A percentile compares a stretch with the other conserved stretches of the same genome.
Conservation (phyloP, 1,140 invertebrate species). For the Mamestra configurata region DNA sequence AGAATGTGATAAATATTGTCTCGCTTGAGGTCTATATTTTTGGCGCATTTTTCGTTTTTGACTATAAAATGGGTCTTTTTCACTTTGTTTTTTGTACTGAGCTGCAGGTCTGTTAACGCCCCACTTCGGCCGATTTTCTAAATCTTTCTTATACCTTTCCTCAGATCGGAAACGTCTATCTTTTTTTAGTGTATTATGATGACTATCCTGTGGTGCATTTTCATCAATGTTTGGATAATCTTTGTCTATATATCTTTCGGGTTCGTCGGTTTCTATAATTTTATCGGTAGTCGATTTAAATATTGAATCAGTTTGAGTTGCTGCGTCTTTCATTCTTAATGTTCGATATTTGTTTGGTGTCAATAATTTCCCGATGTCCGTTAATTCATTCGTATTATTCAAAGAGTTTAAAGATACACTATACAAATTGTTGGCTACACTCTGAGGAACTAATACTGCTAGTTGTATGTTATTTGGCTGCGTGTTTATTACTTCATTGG, state of each 20-base stretch:
- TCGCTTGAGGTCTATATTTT: conserved; percentile 85
- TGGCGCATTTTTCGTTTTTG: conserved; percentile 90
- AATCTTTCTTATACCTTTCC: conserved; percentile 86
- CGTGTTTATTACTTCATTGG: conserved; percentile 76
- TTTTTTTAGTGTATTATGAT: conserved; percentile 82
- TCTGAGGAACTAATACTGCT: conserved; percentile 88
- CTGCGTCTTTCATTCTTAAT: conserved; percentile 88
- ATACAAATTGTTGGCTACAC: conserved; percentile 77
- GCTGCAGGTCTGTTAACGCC: conserved; percentile 91
- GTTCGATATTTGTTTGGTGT: conserved; percentile 90
- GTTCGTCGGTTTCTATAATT: conserved; percentile 70
- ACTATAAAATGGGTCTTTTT: conserved; percentile 92
- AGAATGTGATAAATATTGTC: conserved; percentile 88
- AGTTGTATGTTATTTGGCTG: conserved; percentile 86
- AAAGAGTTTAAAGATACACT: conserved; percentile 79
- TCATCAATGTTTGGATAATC: conserved; percentile 85
- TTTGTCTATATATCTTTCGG: conserved; percentile 74
- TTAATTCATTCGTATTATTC: conserved; percentile 68
- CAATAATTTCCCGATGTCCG: conserved; percentile 84
- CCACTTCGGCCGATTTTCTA: conserved; percentile 90
- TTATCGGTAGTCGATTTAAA: conserved; percentile 66
- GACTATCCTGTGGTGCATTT: conserved; percentile 83
- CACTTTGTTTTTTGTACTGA: conserved; percentile 93
- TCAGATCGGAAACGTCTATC: conserved; percentile 86
- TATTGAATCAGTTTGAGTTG: conserved; percentile 90